Evolutionary conservation across 2,888 invertebrate species (phyloP).

Genomic region (Epistrophella euchroma): DNA sequence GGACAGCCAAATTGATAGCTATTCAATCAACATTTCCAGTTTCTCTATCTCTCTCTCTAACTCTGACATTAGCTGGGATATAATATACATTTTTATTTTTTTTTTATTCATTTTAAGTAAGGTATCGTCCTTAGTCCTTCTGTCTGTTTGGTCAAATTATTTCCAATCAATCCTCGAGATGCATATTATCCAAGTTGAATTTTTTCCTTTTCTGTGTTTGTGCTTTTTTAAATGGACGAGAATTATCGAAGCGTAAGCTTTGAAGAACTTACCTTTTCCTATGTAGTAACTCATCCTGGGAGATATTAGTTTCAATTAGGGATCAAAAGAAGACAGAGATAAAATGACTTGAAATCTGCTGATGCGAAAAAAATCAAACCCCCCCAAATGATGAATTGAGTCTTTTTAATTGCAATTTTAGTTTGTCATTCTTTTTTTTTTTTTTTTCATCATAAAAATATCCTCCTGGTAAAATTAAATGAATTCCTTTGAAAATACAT

Average conservation of each 20-base stretch:
- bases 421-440: slow-evolving; percentile 21
- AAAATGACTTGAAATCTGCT: slow-evolving; percentile 29
- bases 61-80: not conserved
- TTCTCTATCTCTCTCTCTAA: not conserved
- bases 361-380: slow-evolving; percentile 32
- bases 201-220: slow-evolving; percentile 14
- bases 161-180: slow-evolving; percentile 51
- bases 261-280: slow-evolving; percentile 26
- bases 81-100: not conserved
- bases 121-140: slow-evolving; percentile 15
- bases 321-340: slow-evolving; percentile 2
- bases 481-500: not conserved
- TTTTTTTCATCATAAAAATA: not conserved
- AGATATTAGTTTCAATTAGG: slow-evolving; percentile 38
- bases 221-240: not conserved
- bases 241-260: slow-evolving; percentile 42
- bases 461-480: slow-evolving; percentile 1
- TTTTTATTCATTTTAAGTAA: slow-evolving; percentile 19
- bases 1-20: slow-evolving; percentile 68
- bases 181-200: not conserved
- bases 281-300: slow-evolving; percentile 45
- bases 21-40: slow-evolving; percentile 60
- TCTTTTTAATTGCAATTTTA: slow-evolving; percentile 63
- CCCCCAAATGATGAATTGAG: slow-evolving; percentile 57
- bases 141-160: slow-evolving; percentile 53